Conservation (phyloP, 2,888 invertebrate genomes). For the Trichogramma evanescens region DNA sequence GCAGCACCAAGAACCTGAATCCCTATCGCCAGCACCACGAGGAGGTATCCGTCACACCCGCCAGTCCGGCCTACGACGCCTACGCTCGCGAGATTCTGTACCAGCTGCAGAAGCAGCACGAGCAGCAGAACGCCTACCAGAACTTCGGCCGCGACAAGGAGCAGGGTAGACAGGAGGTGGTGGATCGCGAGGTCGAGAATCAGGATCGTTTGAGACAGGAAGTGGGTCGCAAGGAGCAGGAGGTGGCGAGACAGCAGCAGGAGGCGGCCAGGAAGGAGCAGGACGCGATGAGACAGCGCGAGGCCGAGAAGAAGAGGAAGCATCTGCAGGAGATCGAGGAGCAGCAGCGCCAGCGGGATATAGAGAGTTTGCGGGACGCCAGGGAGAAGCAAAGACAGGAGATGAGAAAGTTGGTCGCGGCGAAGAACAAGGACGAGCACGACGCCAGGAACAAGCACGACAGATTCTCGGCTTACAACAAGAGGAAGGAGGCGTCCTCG, state of each 20-base stretch:
- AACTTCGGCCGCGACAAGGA: slow-evolving; percentile 39
- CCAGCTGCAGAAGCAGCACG: slow-evolving; percentile 38
- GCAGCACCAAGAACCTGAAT: slow-evolving; percentile 31
- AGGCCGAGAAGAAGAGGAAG: slow-evolving; percentile 37
- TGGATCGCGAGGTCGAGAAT: slow-evolving; percentile 36
- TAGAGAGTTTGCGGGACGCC: slow-evolving; percentile 35
- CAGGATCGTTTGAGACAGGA: slow-evolving; percentile 33
- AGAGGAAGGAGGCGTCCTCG: slow-evolving; percentile 31
- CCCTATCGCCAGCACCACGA: slow-evolving; percentile 26
- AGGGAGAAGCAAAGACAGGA: slow-evolving; percentile 37
- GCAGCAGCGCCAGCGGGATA: slow-evolving; percentile 34
- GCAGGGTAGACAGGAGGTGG: slow-evolving; percentile 34
- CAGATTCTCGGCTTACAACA: slow-evolving; percentile 27
- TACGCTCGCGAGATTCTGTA: slow-evolving; percentile 38
- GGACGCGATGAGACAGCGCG: slow-evolving; percentile 36
- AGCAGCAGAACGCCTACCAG: slow-evolving; percentile 35
- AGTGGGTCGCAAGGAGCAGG: slow-evolving; percentile 30
- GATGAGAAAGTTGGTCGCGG: slow-evolving; percentile 29
- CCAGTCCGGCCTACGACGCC: slow-evolving; percentile 26
- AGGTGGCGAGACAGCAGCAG: slow-evolving; percentile 32
- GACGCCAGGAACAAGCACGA: slow-evolving; percentile 30
- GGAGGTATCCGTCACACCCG: slow-evolving; percentile 15
- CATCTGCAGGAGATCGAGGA: slow-evolving; percentile 38
- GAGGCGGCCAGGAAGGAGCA: slow-evolving; percentile 32
- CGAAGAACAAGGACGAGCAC: slow-evolving; percentile 33